Percentiles rank a stretch among this genome's conserved stretches.
Conservation (phyloP, 64 coral and sea anemone genomes). For the Stylophora pistillata region DNA sequence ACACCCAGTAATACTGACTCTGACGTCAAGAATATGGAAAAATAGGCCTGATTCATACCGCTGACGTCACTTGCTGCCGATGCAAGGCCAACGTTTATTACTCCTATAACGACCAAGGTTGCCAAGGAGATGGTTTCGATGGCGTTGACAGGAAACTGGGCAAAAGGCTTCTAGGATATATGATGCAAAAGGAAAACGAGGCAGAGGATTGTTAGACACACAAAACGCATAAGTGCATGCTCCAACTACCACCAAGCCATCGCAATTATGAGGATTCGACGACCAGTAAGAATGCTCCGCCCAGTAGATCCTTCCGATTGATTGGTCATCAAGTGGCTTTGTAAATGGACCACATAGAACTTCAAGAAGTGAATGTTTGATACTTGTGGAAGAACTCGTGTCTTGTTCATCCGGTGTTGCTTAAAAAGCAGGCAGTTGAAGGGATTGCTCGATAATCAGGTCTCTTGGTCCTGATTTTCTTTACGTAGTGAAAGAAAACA, state of each 20-base stretch:
- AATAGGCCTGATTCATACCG: neutral
- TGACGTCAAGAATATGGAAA: neutral
- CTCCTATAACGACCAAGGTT: slow-evolving; percentile 38
- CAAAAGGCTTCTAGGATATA: slow-evolving; percentile 4
- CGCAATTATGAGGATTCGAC: slow-evolving; percentile 37
- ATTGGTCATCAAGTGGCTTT: neutral
- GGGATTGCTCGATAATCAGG: neutral
- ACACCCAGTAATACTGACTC: neutral
- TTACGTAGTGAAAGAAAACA: neutral
- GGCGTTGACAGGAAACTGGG: neutral
- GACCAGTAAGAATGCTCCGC: slow-evolving; percentile 49
- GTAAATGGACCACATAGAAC: slow-evolving; percentile 33
- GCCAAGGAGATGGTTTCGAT: slow-evolving; percentile 46
- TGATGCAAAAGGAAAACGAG: slow-evolving; percentile 38
- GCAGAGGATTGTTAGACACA: slow-evolving; percentile 1
- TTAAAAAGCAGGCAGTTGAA: neutral
- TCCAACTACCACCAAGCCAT: neutral
- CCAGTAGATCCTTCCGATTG: slow-evolving; percentile 42
- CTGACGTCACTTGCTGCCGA: neutral
- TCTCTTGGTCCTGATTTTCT: neutral
- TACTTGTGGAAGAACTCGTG: neutral
- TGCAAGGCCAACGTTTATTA: slow-evolving; percentile 18
- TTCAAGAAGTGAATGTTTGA: neutral
- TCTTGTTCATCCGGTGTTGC: neutral
- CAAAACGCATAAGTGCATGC: neutral